Conservation (phyloP, 2,797 vertebrate species). For the Carcharodon carcharias region DNA sequence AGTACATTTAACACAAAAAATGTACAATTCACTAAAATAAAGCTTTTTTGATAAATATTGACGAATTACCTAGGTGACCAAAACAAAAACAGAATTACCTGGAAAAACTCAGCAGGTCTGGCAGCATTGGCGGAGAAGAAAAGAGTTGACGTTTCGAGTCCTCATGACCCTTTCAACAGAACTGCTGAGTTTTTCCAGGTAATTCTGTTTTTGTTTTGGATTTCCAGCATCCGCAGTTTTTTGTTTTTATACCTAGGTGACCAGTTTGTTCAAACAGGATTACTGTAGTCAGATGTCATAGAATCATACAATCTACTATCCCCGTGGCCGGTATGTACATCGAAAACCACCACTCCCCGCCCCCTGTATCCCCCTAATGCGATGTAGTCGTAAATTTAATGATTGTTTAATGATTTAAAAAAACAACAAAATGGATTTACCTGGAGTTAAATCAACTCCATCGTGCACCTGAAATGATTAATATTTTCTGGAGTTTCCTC, state of each 20-base stretch:
- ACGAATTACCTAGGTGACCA: not conserved
- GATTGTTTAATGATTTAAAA: not conserved
- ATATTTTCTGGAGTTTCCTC: constrained; percentile 22
- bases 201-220: too few species aligned
- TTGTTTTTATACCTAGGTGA: too few species aligned
- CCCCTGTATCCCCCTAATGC: not conserved
- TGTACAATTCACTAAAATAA: not conserved
- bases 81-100: too few species aligned
- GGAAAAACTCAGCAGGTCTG: too few species aligned
- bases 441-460: constrained; percentile 10
- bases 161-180: too few species aligned
- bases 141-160: too few species aligned
- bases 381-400: not conserved
- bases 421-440: not conserved
- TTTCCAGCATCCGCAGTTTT: too few species aligned
- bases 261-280: not conserved
- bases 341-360: too few species aligned
- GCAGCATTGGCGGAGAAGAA: too few species aligned
- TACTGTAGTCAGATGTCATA: not conserved
- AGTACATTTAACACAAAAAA: not conserved
- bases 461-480: not conserved
- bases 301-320: not conserved
- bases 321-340: not conserved
- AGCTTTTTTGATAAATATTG: not conserved
- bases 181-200: too few species aligned